A percentile compares a stretch with the other conserved stretches of the same genome.
phyloP scores from a whole-genome alignment of 2,113 vertebrate genomes.

The Macaca mulatta region DNA sequence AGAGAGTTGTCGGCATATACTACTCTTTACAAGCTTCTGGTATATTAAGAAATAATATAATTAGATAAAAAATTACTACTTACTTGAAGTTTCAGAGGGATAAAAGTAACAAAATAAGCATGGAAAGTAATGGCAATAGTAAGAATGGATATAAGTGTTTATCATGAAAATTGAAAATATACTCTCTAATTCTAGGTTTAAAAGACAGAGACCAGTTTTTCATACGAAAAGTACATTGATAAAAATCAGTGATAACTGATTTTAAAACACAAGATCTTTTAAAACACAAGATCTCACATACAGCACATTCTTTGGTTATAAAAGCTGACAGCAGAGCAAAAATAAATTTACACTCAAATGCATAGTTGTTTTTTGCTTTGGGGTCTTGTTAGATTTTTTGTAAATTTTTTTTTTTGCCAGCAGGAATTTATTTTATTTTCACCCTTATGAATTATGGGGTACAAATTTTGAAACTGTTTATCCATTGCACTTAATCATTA shows the following conservation, averaged over 20 bases:
- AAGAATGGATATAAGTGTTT: background rate
- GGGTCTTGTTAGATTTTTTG: background rate
- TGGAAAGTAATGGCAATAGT: background rate
- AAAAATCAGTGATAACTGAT: background rate
- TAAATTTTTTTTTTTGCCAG: background rate
- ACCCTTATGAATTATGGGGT: background rate
- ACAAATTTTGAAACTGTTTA: background rate
- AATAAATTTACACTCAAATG: background rate
- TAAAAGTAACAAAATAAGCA: background rate
- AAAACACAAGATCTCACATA: background rate
- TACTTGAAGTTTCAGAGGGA: background rate
- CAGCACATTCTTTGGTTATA: background rate
- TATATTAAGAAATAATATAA: conserved; percentile 1
- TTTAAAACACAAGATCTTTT: background rate
- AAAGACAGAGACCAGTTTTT: background rate
- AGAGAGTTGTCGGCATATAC: background rate
- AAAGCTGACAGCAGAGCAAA: background rate
- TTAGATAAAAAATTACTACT: background rate
- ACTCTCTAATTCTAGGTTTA: background rate
- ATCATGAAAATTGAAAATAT: background rate
- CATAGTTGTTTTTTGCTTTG: background rate
- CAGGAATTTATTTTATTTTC: background rate
- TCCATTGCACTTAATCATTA: background rate
- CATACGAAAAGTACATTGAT: background rate
- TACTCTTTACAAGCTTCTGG: background rate